Conservation (phyloP, 2,888 invertebrate species). For the Pandemis cinnamomeana region DNA sequence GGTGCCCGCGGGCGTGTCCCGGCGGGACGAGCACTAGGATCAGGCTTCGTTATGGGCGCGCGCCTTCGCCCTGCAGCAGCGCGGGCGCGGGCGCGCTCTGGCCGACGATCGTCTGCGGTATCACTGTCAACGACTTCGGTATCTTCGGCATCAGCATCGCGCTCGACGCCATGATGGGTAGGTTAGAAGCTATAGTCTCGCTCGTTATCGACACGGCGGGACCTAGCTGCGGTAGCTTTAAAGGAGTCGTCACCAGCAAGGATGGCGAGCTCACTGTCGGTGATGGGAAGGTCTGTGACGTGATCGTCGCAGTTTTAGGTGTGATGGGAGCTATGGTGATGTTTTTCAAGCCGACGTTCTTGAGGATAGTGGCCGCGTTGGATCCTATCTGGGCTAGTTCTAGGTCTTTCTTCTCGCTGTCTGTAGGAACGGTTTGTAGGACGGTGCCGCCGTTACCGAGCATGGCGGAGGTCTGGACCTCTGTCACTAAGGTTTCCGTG, state of each 20-base stretch:
- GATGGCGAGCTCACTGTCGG: slow-evolving; percentile 63
- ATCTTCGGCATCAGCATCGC: slow-evolving; percentile 88
- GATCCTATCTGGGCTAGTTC: slow-evolving; percentile 62
- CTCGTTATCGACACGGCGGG: slow-evolving; percentile 69
- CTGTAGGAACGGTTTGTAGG: slow-evolving; percentile 59
- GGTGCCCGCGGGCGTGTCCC: slow-evolving; percentile 42
- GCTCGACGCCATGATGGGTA: slow-evolving; percentile 59
- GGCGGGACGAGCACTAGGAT: slow-evolving; percentile 67
- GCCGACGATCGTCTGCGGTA: slow-evolving; percentile 52
- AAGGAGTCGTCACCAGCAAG: slow-evolving; percentile 62
- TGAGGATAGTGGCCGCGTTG: slow-evolving; percentile 76
- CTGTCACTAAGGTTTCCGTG: slow-evolving; percentile 60
- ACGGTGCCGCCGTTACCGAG: slow-evolving; percentile 75
- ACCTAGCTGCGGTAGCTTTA: slow-evolving; percentile 68
- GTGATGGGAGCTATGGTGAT: slow-evolving; percentile 80
- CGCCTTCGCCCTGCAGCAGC: slow-evolving; percentile 46
- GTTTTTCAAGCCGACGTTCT: slow-evolving; percentile 79
- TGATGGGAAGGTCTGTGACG: slow-evolving; percentile 61
- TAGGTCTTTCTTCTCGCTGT: slow-evolving; percentile 59
- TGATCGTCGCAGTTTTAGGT: slow-evolving; percentile 72
- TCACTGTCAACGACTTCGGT: slow-evolving; percentile 92
- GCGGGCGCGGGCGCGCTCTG: slow-evolving; percentile 41
- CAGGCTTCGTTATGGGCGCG: slow-evolving; percentile 75
- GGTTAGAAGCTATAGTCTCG: slow-evolving; percentile 59
- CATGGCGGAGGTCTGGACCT: slow-evolving; percentile 70